Conservation (phyloP, 2,797 vertebrate genomes). For the Simalia tracyae region DNA sequence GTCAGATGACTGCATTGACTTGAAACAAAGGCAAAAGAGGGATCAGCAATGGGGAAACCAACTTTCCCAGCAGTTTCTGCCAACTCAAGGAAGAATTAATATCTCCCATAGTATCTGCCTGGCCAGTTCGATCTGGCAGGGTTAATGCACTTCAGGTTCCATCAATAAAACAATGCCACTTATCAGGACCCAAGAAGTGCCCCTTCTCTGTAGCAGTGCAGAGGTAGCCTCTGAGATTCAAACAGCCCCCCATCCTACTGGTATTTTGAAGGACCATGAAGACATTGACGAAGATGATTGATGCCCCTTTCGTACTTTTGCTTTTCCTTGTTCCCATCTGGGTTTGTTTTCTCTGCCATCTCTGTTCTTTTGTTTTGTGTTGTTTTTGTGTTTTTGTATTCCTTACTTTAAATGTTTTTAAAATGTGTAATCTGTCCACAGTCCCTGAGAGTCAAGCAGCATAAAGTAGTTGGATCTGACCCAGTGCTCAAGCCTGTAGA, state of each 20-base stretch:
- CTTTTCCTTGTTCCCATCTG: background rate
- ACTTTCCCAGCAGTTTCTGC: background rate
- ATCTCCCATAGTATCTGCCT: background rate
- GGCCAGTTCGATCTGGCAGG: background rate
- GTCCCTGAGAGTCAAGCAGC: no score
- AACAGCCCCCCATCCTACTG: background rate
- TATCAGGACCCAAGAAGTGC: background rate
- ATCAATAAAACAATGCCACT: background rate
- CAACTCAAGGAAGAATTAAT: background rate
- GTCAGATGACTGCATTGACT: background rate
- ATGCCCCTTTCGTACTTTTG: background rate
- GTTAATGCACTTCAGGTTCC: background rate
- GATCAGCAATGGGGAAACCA: background rate
- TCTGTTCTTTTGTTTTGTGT: background rate
- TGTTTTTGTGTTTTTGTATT: background rate
- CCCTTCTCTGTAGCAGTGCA: no score
- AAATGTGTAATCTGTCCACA: background rate
- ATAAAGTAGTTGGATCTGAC: no score
- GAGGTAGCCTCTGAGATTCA: background rate
- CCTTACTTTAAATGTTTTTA: background rate
- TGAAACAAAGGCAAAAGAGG: background rate
- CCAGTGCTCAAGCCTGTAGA: no score
- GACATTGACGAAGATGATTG: background rate
- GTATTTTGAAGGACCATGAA: background rate
- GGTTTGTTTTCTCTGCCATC: background rate